Conservation (phyloP, 2,113 vertebrate species). For the Asarcornis scutulata region DNA sequence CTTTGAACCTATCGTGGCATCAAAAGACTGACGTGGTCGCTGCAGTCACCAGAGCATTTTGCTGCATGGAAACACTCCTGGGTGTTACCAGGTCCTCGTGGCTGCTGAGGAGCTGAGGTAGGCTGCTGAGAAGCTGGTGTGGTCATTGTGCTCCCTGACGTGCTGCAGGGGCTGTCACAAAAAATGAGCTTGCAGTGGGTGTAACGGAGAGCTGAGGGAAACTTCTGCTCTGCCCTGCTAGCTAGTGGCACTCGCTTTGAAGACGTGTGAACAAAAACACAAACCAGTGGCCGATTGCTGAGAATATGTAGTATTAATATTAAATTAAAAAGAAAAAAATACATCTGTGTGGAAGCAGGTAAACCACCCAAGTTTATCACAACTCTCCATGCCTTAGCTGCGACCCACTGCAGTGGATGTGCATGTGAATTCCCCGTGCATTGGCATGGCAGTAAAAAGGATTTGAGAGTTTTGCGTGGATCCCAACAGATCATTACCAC, state of each 20-base stretch:
- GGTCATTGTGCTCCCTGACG: too few relatives aligned
- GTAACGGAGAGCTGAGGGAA: neutral
- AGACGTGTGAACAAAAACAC: neutral
- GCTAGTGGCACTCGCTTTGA: neutral
- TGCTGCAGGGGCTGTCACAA: neutral
- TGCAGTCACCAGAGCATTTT: neutral
- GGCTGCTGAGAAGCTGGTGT: neutral
- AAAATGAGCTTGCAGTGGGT: neutral
- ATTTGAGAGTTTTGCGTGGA: neutral
- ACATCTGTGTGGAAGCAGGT: fast-evolving
- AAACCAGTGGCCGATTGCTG: neutral
- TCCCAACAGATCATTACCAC: neutral
- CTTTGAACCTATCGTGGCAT: neutral
- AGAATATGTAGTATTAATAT: neutral
- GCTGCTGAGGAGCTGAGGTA: fast-evolving
- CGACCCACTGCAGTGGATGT: fast-evolving
- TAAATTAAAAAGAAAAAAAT: neutral
- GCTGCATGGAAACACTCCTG: neutral
- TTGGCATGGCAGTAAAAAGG: fast-evolving
- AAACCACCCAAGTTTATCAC: fast-evolving
- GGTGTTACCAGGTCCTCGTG: fast-evolving
- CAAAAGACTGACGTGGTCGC: fast-evolving
- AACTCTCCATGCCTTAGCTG: neutral
- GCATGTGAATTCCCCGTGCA: neutral
- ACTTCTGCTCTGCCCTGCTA: neutral